Evolutionary conservation across 64 coral and sea anemone species (phyloP), one percentile per base, ranked within the genome.

Genomic region (Montipora foliosa): DNA sequence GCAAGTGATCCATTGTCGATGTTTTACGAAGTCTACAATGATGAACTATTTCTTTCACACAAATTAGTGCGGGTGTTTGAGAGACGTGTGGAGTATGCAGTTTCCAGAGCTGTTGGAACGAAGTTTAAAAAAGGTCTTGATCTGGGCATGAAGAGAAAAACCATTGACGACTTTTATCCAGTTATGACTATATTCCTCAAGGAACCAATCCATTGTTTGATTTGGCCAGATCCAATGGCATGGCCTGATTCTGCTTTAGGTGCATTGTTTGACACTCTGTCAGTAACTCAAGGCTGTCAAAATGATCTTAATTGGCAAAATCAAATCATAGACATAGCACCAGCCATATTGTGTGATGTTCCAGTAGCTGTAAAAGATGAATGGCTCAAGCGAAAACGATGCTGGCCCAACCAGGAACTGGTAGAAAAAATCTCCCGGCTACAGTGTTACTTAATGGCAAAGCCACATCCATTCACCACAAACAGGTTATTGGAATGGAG

Each of bases 141-240:
- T 11, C 81, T 84, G 66, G 81, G 59, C 14, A 84, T 84, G 60
- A 84, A 84, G 44, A 45, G 81, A 15, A 84, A 68, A 84, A 67
- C 6, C 66, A 16, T 84, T 0, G 14, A 64, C 47, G 81, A 84
- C 19, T 62, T 84, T 68, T 84, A 84, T 62, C 81, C 81, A 19
- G 81, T 84, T 8, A 84, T 84, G 81, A 84, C 81, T 5, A 84
- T 84, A 47, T 84, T 84, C 81, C 47, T 84, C 6, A 84, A 84
- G 66, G 81, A 84, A 64, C 81, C 81, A 5, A 84, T 84, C 2
- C 10, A 84, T 44, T 67, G 29, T 48, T 17, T 84, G 1, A 68
- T 84, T n/a, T 84, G 81, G 81, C 81, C 81, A 47, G 81, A 84
- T 19, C 60, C 81, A 3, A n/a, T 2, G 13, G 61, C 60, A 45